Evolutionary conservation across 1,140 invertebrate genomes (phyloP), one percentile per base, ranked within the genome.

Genomic region (Brachionus rubens): DNA sequence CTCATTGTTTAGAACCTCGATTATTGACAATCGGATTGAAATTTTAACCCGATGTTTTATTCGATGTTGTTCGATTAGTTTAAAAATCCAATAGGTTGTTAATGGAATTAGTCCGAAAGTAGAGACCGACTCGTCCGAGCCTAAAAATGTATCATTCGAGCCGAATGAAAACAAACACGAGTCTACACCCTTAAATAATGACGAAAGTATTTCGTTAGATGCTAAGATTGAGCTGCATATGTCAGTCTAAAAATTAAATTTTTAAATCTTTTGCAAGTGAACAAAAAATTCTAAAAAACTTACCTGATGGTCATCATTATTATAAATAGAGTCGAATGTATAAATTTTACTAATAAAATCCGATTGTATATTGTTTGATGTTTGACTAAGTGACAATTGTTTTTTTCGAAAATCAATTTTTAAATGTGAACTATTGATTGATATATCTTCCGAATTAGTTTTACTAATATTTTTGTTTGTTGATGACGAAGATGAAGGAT

Each of bases 251-350:
- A 59, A 19, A 59, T 33, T 16, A n/a, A 59, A 1, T 16, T 59
- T 7, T 40, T 16, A 59, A 59, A 26, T 54, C 14, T 50, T 24
- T 50, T 21, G 7, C 2, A 2, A 4, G 26, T 50, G 19, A 21
- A 21, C 12, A 9, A 50, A 50, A n/a, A 9, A 50, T n/a, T 24
- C 2, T 21, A 6, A 6, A 48, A 48, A 48, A 3, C 19, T 16
- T 59, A 59, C 54, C 30, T 59, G 54, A 59, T 36, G 16, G 19
- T 59, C 54, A 59, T 59, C 30, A 59, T 16, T 33, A 12, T 26
- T 59, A 59, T 59, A 59, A 16, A 59, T 59, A 59, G 54, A 59
- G n/a, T 59, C 54, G 16, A 59, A 59, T 40, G 26, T 36, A 16
- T 36, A 33, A 4, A 33, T 19, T 30, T n/a, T 6, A 16, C 6